phyloP scores from a whole-genome alignment of 2,797 vertebrate species.

The Melanotaenia trifasciata region DNA sequence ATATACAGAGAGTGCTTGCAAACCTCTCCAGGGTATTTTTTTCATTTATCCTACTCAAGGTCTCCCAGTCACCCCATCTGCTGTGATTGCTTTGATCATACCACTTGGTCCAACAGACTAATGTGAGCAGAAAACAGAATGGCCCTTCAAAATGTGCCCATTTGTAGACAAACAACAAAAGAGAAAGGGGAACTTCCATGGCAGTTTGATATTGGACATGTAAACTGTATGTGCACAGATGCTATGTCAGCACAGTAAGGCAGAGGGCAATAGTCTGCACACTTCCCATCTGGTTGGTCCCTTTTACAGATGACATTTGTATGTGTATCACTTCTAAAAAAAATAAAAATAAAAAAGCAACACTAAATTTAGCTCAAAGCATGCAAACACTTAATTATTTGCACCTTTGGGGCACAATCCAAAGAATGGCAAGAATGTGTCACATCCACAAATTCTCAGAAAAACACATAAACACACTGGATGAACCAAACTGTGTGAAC shows the following conservation, averaged over 20 bases:
- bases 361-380: neutral
- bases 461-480: neutral
- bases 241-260: slow-evolving; percentile 27
- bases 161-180: neutral
- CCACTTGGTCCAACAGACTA: slow-evolving; percentile 67
- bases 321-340: slow-evolving; percentile 34
- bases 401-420: too few species aligned
- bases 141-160: neutral
- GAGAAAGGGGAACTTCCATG: too few species aligned
- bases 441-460: neutral
- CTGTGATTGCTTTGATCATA: slow-evolving; percentile 39
- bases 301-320: slow-evolving; percentile 55
- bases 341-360: neutral
- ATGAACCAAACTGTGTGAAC: neutral
- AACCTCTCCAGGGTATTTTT: slow-evolving; percentile 32
- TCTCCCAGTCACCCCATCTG: slow-evolving; percentile 57
- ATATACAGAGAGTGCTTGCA: slow-evolving; percentile 33
- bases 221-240: neutral
- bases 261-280: slow-evolving; percentile 55
- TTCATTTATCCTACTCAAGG: neutral
- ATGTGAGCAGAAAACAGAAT: neutral
- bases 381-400: neutral
- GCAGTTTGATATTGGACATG: neutral
- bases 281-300: slow-evolving; percentile 20
- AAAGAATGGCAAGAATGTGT: neutral